phyloP scores from a whole-genome alignment of 2,888 invertebrate species.

The Sarcophaga variegata region DNA sequence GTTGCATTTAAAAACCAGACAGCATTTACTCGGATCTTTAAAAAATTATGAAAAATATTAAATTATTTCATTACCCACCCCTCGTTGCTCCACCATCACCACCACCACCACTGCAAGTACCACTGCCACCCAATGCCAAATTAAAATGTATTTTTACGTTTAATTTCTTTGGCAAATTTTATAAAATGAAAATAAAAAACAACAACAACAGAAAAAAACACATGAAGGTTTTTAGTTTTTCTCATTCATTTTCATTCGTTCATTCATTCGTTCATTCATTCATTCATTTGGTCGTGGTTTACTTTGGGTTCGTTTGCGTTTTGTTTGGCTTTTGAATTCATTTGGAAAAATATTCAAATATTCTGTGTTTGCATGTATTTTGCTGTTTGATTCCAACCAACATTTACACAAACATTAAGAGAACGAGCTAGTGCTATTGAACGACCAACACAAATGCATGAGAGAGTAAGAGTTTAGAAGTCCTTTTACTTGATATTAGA shows the following conservation, averaged over 20 bases:
- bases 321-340: neutral
- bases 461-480: neutral
- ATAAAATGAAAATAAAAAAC: neutral
- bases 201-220: neutral
- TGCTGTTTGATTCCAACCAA: constrained; percentile 4
- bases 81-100: neutral
- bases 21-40: constrained; percentile 19
- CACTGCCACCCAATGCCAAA: neutral
- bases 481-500: constrained; percentile 12
- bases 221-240: neutral
- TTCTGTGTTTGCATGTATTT: neutral
- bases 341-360: constrained; percentile 5
- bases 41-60: constrained; percentile 22
- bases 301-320: constrained; percentile 23
- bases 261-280: neutral
- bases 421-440: neutral
- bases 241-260: constrained; percentile 1
- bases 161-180: constrained; percentile 26
- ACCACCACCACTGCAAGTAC: no score
- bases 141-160: constrained; percentile 37
- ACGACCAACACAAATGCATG: neutral
- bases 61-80: neutral
- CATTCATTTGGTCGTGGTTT: constrained; percentile 10
- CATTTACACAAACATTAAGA: constrained; percentile 1
- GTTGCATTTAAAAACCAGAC: neutral